Base-by-base conservation (phyloP, 2,797 vertebrate genomes). In the Pangasius macronema region DNA sequence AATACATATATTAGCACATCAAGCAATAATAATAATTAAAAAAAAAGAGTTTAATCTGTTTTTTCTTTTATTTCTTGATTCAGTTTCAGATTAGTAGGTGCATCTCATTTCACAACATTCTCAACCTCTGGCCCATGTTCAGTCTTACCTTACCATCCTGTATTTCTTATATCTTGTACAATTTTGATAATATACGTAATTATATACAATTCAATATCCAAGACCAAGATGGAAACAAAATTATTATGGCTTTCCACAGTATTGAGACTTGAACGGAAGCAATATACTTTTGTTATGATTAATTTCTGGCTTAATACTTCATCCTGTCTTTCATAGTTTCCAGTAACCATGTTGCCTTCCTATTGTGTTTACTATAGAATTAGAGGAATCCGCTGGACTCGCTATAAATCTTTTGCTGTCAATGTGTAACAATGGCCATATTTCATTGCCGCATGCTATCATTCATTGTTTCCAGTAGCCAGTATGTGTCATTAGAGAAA, bases 391-490 rank as follows among this genome's bases (percentile, higher is more conserved):
- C 39, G 6, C 53, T 49, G 0, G 9, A 67, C 67, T 20, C 14
- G 10, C 57, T 55, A 76, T 87, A 85, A 87, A 88, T 85, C 53
- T 63, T 83, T 83, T 33, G 51, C 72, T 83, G 70, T 83, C 87
- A 49, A 1, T 30, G 24, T 55, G 59, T 67, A 49, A 88, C 87
- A 88, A 83, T 88, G 87, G 72, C 72, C 49, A 83, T 83, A 77
- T 85, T 82, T 86, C 80, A 77, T 77, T 68, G 80, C 80, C 9
- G 46, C 49, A 61, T 81, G 83, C 36, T 73, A 81, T 81, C 83
- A n/a, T 83, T 86, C 79, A 83, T 86, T 77, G 70, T 86, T 88
- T 83, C 84, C 87, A 86, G 87, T 59, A 51, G 63, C 51, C 63
- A 68, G 46, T 53, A 33, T 85, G 70, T 88, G 87, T 88, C 87